Evolutionary conservation across 1,140 invertebrate species (phyloP), one percentile per base, ranked within the genome.

Genomic region (Protaetia brevitarsis): DNA sequence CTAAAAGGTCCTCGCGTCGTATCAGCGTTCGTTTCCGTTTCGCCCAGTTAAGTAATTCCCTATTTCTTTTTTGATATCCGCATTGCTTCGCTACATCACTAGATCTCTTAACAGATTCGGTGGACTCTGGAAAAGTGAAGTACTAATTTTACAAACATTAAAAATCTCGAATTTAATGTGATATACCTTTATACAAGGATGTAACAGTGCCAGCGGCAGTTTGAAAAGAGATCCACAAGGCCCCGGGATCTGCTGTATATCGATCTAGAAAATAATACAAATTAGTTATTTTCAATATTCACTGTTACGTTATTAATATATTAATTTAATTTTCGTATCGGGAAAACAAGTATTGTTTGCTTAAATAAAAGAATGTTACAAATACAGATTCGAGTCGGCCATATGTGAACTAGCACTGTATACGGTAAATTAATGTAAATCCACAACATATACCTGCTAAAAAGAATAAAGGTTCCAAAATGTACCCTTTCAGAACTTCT

Each of bases 201-300:
- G 91, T 91, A 67, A 92, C 88, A 63, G 88, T 88, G 37, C 89
- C 88, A 71, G 90, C 90, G 72, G 91, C 90, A 68, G 88, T 90
- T 80, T 92, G 90, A 80, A 92, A 93, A 71, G 91, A 89, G 72
- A 90, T 74, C 90, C 90, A 93, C 45, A 90, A 79, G 59, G 82
- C 87, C 73, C 87, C 83, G 69, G 87, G 83, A 71, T 88, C 87
- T 70, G 81, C 73, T 72, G 77, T 71, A 73, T 74, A 71, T 68
- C 74, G 77, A 76, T 75, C 76, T 77, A 65, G 5, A 69, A 71
- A 36, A 7, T n/a, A n/a, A n/a, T n/a, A n/a, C n/a, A n/a, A n/a
- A n/a, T n/a, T n/a, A n/a, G n/a, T n/a, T n/a, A n/a, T n/a, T n/a
- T n/a, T n/a, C n/a, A n/a, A n/a, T n/a, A n/a, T n/a, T n/a, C n/a